These are phyloP conservation scores for Mugil cephalus DNA, from an alignment of 2,113 vertebrate genomes.

Conservation along the genomic window DNA sequence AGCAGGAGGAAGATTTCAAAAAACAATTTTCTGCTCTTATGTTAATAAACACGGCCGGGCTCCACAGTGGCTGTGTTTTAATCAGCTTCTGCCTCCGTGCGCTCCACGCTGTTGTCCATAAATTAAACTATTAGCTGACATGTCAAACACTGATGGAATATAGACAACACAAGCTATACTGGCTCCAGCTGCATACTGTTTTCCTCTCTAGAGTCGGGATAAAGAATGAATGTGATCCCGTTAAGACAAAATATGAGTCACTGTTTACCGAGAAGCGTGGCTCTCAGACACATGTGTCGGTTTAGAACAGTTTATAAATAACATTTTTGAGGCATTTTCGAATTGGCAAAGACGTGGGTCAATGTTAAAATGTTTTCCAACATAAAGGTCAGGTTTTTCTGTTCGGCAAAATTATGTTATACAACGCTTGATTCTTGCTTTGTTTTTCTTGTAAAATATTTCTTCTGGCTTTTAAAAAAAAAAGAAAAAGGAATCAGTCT, in stretches of 20 bases:
- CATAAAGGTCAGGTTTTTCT: background rate
- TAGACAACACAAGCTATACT: background rate
- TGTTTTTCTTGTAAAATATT: background rate
- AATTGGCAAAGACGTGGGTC: background rate
- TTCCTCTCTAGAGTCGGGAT: background rate
- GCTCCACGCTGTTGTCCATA: background rate
- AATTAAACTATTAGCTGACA: slow-evolving; percentile 22
- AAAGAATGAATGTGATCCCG: background rate
- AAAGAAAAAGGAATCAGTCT: background rate
- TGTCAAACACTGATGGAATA: slow-evolving; percentile 21
- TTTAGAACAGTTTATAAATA: slow-evolving; percentile 23
- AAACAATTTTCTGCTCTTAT: background rate
- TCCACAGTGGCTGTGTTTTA: slow-evolving; percentile 2
- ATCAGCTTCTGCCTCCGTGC: slow-evolving; percentile 4
- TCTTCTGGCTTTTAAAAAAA: background rate
- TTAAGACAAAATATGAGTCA: background rate
- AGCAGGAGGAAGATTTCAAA: background rate
- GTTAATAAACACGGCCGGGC: background rate
- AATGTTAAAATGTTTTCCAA: background rate
- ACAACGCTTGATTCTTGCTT: too few relatives aligned
- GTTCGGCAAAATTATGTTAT: background rate
- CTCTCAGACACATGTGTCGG: background rate
- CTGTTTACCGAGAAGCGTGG: background rate
- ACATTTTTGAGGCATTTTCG: background rate
- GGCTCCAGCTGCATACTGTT: slow-evolving; percentile 18